Evolutionary conservation across 35 echinoderm and acorn worm species (phyloP).

Genomic region (Holothuria glaberrima): DNA sequence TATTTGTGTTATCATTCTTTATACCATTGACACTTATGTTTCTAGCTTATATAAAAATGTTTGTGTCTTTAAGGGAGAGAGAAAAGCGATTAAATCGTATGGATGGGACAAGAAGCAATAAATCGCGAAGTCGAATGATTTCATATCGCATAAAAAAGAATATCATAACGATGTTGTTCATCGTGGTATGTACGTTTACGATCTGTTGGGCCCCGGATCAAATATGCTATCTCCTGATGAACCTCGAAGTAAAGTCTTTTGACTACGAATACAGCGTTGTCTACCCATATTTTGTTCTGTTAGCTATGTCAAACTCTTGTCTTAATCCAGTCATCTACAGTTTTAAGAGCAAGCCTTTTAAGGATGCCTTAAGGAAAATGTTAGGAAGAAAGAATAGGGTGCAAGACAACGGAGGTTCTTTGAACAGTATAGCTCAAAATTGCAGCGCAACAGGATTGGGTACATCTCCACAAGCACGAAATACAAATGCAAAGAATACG

Average conservation of each 20-base stretch:
- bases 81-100: conserved; percentile 8
- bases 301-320: conserved; percentile 67
- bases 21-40: conserved; percentile 62
- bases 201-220: conserved; percentile 80
- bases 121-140: conserved; percentile 47
- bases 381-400: conserved; percentile 56
- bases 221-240: conserved; percentile 47
- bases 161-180: conserved; percentile 66
- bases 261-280: conserved; percentile 51
- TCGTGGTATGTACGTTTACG: conserved; percentile 60
- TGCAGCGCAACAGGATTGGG: not conserved
- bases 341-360: conserved; percentile 64
- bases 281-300: conserved; percentile 52
- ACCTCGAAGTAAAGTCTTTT: conserved; percentile 50
- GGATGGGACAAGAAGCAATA: not conserved
- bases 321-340: conserved; percentile 65
- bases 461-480: not conserved
- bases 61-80: conserved; percentile 20
- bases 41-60: conserved; percentile 57
- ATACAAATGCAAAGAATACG: not conserved
- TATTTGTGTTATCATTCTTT: conserved; percentile 56
- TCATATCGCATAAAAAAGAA: conserved; percentile 25
- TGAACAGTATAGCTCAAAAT: conserved; percentile 2
- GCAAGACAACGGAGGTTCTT: conserved; percentile 23
- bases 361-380: conserved; percentile 28